A percentile compares a stretch with the other conserved stretches of the same genome.
phyloP scores from a whole-genome alignment of 37 sponge, comb jelly and placozoan genomes.

The Bolinopsis microptera region DNA sequence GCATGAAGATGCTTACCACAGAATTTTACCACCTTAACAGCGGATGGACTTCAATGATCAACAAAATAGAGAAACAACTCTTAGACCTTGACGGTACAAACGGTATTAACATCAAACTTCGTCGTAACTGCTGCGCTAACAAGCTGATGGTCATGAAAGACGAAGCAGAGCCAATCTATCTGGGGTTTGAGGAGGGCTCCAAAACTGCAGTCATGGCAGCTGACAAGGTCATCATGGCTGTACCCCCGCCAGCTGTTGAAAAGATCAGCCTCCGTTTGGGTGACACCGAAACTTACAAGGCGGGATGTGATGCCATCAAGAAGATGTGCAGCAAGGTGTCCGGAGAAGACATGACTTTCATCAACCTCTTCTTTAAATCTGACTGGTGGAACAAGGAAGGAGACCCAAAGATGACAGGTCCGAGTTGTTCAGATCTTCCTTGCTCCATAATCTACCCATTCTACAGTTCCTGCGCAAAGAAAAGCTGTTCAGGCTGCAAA shows the following conservation, averaged over 20 bases:
- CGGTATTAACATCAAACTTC: background rate
- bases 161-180: background rate
- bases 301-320: background rate
- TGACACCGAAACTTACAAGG: background rate
- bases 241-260: background rate
- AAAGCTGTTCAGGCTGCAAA: background rate
- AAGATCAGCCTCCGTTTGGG: background rate
- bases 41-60: background rate
- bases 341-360: background rate
- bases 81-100: background rate
- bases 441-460: background rate
- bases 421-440: background rate
- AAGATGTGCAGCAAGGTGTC: too few species aligned
- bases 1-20: background rate
- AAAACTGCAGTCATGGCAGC: background rate
- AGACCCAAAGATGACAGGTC: background rate
- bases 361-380: background rate
- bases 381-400: background rate
- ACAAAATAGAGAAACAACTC: background rate
- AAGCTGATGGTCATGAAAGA: background rate
- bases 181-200: background rate
- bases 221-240: background rate
- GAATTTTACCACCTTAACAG: background rate
- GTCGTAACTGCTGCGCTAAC: background rate
- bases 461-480: background rate